Base-by-base conservation (phyloP, 2,888 invertebrate genomes). In the Petrolisthes manimaculis region DNA sequence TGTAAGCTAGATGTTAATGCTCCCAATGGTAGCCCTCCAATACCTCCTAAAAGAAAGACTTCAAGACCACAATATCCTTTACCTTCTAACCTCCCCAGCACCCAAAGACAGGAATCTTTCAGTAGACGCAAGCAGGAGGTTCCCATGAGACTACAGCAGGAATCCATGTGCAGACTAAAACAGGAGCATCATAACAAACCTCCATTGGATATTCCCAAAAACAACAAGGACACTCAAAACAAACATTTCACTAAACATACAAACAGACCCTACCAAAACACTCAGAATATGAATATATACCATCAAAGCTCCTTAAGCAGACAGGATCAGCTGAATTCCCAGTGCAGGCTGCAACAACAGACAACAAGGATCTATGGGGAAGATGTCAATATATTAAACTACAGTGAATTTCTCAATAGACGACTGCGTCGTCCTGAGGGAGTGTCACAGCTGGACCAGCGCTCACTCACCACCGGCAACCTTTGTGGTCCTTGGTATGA, bases 401-500 rank as follows among this genome's bases (percentile, higher is more conserved):
- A 92, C 89, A 91, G 92, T n/a, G 88, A 91, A 71, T 91, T 91
- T 75, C 87, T 92, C 87, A 91, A 92, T 83, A 89, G 92, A 75
- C 91, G 92, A 56, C 88, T 92, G 71, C 92, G 92, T 84, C 92
- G 91, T 84, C 92, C 92, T 12, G 92, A 92, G 78, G 91, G 92
- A 55, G 92, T 92, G 21, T 92, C 92, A 6, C 91, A 91, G 54
- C 89, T 92, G 37, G 92, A 92, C 89, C 92, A 92, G 84, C 91
- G 91, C 79, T 92, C 92, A 5, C 92, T 92, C 69, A 91, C 92
- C 14, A 92, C 92, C 95, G 92, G 92, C n/a, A 92, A 92, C 83
- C 91, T 92, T 91, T 97, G 96, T 92, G 97, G 97, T 0, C 97
- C 97, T 0, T 97, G 97, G 97, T 97, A 97, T 92, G 97, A 97